A percentile compares a stretch with the other conserved stretches of the same genome.
Conservation (phyloP, 1,140 invertebrate genomes). For the Sitophilus oryzae region DNA sequence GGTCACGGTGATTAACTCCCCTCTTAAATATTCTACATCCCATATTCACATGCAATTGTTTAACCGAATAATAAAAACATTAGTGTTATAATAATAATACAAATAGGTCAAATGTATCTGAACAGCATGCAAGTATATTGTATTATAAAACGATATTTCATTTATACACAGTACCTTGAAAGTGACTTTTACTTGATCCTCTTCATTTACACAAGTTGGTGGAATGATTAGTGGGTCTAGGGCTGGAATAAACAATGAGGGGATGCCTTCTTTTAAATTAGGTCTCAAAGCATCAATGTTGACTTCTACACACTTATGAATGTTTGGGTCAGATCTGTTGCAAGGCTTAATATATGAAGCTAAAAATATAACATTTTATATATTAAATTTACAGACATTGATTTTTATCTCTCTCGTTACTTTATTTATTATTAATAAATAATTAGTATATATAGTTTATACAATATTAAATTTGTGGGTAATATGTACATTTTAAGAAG, state of each 20-base stretch:
- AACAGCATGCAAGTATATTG: background rate
- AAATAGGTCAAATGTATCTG: background rate
- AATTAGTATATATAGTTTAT: no score
- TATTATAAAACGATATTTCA: background rate
- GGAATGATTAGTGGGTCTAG: conserved; percentile 16
- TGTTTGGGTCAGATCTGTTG: conserved; percentile 14
- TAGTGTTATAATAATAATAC: background rate
- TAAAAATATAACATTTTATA: no score
- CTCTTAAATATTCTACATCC: no score
- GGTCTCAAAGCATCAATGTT: conserved; percentile 16
- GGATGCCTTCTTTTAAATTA: conserved; percentile 11
- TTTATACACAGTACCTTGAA: conserved; percentile 11
- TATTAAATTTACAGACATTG: no score
- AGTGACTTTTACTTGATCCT: conserved; percentile 20
- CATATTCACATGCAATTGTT: no score
- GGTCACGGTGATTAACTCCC: no score
- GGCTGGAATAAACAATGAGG: conserved; percentile 11
- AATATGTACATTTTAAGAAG: no score
- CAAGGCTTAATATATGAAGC: conserved; percentile 15
- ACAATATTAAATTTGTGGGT: no score
- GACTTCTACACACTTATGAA: conserved; percentile 16
- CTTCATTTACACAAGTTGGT: conserved; percentile 19
- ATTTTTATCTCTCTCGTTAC: no score
- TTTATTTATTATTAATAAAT: no score
- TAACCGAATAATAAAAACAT: no score